A percentile compares a stretch with the other conserved stretches of the same genome.
These are phyloP conservation scores for Brachystomella parvula DNA, from an alignment of 1,140 invertebrate species.

Conservation along the genomic window DNA sequence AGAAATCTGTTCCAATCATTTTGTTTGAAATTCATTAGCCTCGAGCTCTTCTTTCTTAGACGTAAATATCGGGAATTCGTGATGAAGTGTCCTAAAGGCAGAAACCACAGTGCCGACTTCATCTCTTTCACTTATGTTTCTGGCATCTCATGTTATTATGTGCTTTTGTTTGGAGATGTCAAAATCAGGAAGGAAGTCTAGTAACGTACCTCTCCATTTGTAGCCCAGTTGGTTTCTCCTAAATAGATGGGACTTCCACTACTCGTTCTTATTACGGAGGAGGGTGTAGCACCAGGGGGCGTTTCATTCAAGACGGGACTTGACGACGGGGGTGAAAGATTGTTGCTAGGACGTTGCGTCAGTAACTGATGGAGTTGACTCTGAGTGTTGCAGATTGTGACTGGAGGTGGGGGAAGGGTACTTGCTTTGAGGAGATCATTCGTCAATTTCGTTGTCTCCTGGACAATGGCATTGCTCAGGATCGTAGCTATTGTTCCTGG, in stretches of 20 bases:
- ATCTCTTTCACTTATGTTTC: neutral
- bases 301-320: neutral
- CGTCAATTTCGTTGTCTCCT: constrained; percentile 2
- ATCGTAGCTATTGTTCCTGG: constrained; percentile 1
- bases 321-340: neutral
- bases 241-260: neutral
- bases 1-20: neutral
- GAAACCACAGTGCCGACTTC: neutral
- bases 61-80: neutral
- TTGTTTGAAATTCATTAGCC: neutral
- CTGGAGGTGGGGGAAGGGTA: neutral
- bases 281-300: neutral
- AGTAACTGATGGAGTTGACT: constrained; percentile 35
- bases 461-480: constrained; percentile 1
- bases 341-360: constrained; percentile 17
- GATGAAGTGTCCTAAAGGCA: neutral
- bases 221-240: constrained; percentile 23
- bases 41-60: neutral
- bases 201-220: constrained; percentile 29
- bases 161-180: neutral
- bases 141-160: constrained; percentile 1
- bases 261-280: neutral
- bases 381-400: constrained; percentile 23
- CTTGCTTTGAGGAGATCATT: constrained; percentile 1
- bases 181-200: neutral